Base-by-base conservation (phyloP, 2,888 invertebrate genomes). In the Oegoconia quadripuncta region DNA sequence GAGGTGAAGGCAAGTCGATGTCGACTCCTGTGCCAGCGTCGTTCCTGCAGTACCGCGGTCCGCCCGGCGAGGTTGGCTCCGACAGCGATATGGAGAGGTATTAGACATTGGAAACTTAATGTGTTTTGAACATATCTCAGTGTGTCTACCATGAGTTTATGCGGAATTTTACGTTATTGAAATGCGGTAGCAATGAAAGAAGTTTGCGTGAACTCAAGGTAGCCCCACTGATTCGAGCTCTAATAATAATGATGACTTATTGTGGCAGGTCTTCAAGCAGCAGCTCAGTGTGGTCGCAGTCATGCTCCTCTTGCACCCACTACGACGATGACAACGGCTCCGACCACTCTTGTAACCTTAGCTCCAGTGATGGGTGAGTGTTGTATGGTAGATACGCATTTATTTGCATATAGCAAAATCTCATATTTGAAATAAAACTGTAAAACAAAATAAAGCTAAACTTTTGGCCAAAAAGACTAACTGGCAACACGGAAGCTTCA, bases 251-350 rank as follows among this genome's bases (percentile, higher is more conserved):
- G n/a, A n/a, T n/a, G n/a, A n/a, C n/a, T n/a, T n/a, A n/a, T n/a
- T n/a, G 7, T 41, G 25, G 44, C 51, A 51, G 51, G 51, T 83
- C 86, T 2, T 76, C 76, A 1, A 80, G 79, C 45, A 76, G 78
- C 50, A 82, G 79, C 35, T 81, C 83, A 0, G 75, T 60, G 44
- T 86, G 80, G 76, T 81, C 81, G n/a, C 80, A 82, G 56, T 84
- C 86, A 7, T 87, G 86, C 27, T 87, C 87, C n/a, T 88, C 88
- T 46, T 88, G 88, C 62, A 84, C 87, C 11, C 89, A 89, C 50
- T 84, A 83, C 55, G 87, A 87, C 42, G 83, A 80, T 29, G 81
- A 79, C 39, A 69, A 76, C 58, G 66, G 51, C 43, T 75, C 71
- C 3, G 76, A 74, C 20, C 76, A 65, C 40, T 81, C 83, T 12